Base-by-base conservation (phyloP, 2,797 vertebrate species). In the Mus minutoides region DNA sequence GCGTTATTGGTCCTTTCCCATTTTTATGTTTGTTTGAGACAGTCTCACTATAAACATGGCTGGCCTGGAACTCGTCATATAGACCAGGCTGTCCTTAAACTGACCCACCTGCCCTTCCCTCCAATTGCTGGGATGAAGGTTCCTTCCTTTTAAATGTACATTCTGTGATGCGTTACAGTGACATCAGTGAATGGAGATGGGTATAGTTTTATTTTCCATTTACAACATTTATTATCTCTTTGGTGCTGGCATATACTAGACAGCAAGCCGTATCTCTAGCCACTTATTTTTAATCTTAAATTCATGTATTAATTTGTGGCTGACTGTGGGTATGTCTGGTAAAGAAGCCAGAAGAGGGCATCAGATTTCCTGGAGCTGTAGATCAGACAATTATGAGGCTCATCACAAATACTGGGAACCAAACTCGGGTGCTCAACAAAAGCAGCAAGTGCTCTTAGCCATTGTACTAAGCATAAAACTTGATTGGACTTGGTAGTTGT, bases 401-500 rank as follows among this genome's bases (percentile, higher is more conserved):
- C 34, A 37, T 4, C 26, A 14, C 26, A 49, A n/a, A 29, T 73
- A 67, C 85, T 54, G 67, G 67, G 49, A 73, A 71, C 49, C 49
- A 40, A 67, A 37, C 46, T 87, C 34, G 29, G 67, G 49, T 12
- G 46, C 67, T 31, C 24, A 40, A 22, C 34, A 54, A 87, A 69
- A 29, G 49, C 85, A 71, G 34, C 62, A 69, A 29, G 43, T 34
- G 29, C 40, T 49, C 43, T 49, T 85, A 14, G 21, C 29, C 60
- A n/a, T n/a, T 87, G 69, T 67, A 69, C 93, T 54, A 92, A 86
- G 64, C 67, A 67, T 31, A 88, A 91, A 75, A 76, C 54, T 79
- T 93, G 46, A 75, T 22, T 92, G 34, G 69, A 84, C 21, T 94
- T 95, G 73, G 79, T 94, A 92, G 9, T 52, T 34, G n/a, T n/a